Conservation (phyloP, 2,113 vertebrate species). For the Halcyon senegalensis region DNA sequence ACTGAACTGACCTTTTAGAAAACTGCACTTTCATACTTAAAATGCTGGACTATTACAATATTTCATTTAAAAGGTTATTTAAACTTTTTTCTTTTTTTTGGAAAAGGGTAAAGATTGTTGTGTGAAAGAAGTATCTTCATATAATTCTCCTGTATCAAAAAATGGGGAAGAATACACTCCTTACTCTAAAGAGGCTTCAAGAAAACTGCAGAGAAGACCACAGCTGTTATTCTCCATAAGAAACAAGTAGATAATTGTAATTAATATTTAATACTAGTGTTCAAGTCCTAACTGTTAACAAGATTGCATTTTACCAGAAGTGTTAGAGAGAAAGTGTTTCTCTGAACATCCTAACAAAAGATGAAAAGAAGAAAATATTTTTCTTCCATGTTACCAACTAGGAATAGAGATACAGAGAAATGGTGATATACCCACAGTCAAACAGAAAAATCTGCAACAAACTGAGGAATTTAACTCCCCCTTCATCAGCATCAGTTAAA, state of each 20-base stretch:
- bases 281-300: background rate
- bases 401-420: background rate
- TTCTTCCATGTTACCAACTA: background rate
- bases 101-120: constrained; percentile 58
- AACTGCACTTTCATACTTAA: constrained; percentile 73
- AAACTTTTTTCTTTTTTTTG: constrained; percentile 45
- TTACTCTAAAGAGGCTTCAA: background rate
- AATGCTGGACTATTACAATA: constrained; percentile 67
- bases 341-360: background rate
- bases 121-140: background rate
- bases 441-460: background rate
- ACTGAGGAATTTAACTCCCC: background rate
- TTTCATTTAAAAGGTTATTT: constrained; percentile 81
- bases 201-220: background rate
- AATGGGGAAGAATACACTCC: background rate
- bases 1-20: constrained; percentile 76
- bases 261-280: constrained; percentile 2
- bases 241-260: background rate
- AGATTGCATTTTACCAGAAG: background rate
- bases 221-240: background rate
- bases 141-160: constrained; percentile 37
- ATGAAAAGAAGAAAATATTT: background rate
- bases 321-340: background rate
- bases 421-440: background rate
- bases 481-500: background rate